A percentile compares a stretch with the other conserved stretches of the same genome.
These are phyloP conservation scores for Cranoglanis bouderius DNA, from an alignment of 2,113 vertebrate genomes.

Conservation along the genomic window DNA sequence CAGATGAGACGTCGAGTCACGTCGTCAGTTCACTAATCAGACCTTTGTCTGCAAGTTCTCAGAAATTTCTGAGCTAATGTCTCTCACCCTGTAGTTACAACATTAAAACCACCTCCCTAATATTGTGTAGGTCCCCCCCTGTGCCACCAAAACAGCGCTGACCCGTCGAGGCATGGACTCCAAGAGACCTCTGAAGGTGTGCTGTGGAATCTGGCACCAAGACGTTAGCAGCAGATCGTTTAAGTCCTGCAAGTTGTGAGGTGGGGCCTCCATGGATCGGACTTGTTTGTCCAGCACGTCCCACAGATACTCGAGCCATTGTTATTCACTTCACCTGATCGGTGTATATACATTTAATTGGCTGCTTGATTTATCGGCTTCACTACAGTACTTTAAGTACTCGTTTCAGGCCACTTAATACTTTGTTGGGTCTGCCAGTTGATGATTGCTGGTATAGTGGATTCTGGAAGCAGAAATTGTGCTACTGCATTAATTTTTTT, in stretches of 20 bases:
- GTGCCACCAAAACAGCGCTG: no score
- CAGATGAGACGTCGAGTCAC: background rate
- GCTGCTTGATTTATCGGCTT: background rate
- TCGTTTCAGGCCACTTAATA: background rate
- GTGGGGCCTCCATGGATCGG: no score
- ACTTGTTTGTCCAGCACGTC: no score
- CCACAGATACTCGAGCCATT: no score
- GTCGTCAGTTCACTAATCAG: background rate
- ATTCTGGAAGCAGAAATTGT: background rate
- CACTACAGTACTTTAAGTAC: background rate
- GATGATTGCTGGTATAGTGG: background rate
- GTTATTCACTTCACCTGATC: no score
- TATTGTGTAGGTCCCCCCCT: no score
- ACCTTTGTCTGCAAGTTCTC: background rate
- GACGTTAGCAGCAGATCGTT: no score
- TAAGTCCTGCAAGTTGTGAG: no score
- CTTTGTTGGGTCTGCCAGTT: background rate
- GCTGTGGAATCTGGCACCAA: no score
- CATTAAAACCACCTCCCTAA: no score
- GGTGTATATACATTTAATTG: background rate
- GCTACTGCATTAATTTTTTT: background rate
- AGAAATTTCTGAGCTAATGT: background rate
- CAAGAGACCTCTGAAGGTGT: no score
- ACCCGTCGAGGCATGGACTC: no score
- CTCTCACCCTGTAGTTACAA: background rate